Evolutionary conservation across 2,888 invertebrate species (phyloP), one percentile per base, ranked within the genome.

Genomic region (Acleris laterana): DNA sequence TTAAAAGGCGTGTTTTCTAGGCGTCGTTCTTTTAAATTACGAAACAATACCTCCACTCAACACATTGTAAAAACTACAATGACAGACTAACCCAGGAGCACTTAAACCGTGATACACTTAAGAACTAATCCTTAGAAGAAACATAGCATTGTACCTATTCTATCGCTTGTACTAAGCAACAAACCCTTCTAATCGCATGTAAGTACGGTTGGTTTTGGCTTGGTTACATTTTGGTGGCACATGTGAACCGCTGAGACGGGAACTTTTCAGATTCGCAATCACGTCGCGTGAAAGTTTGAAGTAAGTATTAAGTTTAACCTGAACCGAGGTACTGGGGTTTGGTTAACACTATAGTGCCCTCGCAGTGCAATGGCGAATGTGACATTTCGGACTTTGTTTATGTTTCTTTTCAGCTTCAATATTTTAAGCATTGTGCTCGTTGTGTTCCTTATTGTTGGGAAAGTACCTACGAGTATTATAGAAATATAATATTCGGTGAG

Each of bases 261-360:
- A 88, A 88, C 82, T 88, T 89, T 87, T 86, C 85, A 87, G 86
- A 85, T 88, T 87, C 83, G 81, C 87, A 88, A 88, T 88, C 87
- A 87, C 83, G 83, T 77, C 75, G 77, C 79, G 80, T 77, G 80
- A 80, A 87, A 88, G 79, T 87, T 87, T 78, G 75, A 77, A 85
- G 84, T 77, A 81, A 82, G 84, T 84, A 83, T 84, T 82, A 85
- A 87, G 83, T 87, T 85, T 75, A 82, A 82, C 79, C 80, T 79
- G 79, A 81, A 78, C 71, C 74, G 75, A 75, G 79, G 79, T 81
- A 75, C 73, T 75, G 59, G 62, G 55, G 61, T 66, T 63, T 57
- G 66, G 61, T 66, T 66, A 52, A 62, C 51, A 61, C 51, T 52
- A 44, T 61, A 61, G 55, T 64, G 59, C 42, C n/a, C 46, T n/a